Evolutionary conservation across 2,113 vertebrate species (phyloP), one percentile per base, ranked within the genome.

Genomic region (Stegastes partitus): DNA sequence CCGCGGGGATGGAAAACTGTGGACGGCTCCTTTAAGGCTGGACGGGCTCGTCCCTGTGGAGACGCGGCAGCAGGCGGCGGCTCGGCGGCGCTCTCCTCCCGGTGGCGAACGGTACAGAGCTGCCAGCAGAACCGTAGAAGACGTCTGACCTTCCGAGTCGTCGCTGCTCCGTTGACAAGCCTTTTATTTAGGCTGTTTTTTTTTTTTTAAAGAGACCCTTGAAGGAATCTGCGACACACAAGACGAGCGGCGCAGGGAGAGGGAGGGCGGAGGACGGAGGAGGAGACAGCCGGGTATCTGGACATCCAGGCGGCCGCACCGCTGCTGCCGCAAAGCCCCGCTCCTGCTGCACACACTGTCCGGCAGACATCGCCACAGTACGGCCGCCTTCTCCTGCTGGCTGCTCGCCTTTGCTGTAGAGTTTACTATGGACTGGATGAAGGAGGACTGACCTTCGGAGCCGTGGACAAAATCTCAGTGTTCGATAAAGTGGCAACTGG

Each of bases 21-120:
- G 65, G 44, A 16, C 69, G 65, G 89, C 62, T 67, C 81, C 89
- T 90, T 90, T 90, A 90, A 89, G 68, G 57, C 58, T 10, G 76
- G 28, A 65, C 47, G 7, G 72, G 75, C 15, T 68, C 44, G 2
- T 57, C 58, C 8, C 57, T 22, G 64, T 5, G 64, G 67, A 55
- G 18, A 64, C 18, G 49, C 26, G 63, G 74, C 56, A 18, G 59
- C 54, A 51, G 9, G 55, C 74, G 11, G 39, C 12, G 39, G 39
- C 39, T 14, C 1, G 51, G 75, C 69, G 47, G 63, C 3, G 31
- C 44, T 34, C 66, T 63, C 45, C 31, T 50, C 11, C 23, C 11
- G 42, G 19, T 45, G 28, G 22, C 25, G 28, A 0, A 51, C 63
- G 49, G 2, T 4, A 34, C 76, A 3, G 67, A 79, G 22, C 63